These are phyloP conservation scores for Anabacerthia variegaticeps DNA, from an alignment of 2,797 vertebrate genomes.

Conservation along the genomic window DNA sequence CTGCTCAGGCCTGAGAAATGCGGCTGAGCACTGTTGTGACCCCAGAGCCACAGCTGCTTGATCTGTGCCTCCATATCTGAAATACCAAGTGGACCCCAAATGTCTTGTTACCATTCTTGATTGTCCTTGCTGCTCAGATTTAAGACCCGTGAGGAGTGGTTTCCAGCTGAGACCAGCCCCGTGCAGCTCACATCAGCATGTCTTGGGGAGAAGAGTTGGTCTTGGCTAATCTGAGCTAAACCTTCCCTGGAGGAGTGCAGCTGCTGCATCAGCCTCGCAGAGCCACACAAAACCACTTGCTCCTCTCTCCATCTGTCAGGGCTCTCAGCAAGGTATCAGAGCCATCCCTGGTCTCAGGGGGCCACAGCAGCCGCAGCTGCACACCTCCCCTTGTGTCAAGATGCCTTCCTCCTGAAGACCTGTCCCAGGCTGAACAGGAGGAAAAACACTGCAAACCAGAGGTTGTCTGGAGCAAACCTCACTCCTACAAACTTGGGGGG, in stretches of 20 bases:
- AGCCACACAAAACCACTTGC: neutral
- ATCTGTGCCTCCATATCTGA: neutral
- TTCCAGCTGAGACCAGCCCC: constrained; percentile 46
- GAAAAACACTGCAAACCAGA: neutral
- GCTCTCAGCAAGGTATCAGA: neutral
- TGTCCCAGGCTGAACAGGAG: neutral
- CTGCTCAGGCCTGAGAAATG: neutral
- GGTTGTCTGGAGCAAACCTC: neutral
- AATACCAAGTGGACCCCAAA: constrained; percentile 10
- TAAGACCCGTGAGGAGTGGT: constrained; percentile 1
- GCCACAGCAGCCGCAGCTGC: neutral
- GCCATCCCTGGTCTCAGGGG: neutral
- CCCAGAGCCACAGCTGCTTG: neutral
- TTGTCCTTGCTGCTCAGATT: constrained; percentile 42
- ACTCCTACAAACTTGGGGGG: neutral
- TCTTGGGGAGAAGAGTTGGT: constrained; percentile 29
- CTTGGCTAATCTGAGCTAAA: constrained; percentile 57
- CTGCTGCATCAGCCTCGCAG: constrained; percentile 26
- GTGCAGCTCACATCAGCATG: neutral
- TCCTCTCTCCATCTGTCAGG: neutral
- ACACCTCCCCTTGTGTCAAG: neutral
- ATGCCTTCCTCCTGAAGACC: neutral
- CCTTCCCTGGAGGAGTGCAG: constrained; percentile 49
- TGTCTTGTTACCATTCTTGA: constrained; percentile 10
- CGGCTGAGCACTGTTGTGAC: neutral